Evolutionary conservation across 2,113 vertebrate genomes (phyloP).

Genomic region (Takifugu flavidus): DNA sequence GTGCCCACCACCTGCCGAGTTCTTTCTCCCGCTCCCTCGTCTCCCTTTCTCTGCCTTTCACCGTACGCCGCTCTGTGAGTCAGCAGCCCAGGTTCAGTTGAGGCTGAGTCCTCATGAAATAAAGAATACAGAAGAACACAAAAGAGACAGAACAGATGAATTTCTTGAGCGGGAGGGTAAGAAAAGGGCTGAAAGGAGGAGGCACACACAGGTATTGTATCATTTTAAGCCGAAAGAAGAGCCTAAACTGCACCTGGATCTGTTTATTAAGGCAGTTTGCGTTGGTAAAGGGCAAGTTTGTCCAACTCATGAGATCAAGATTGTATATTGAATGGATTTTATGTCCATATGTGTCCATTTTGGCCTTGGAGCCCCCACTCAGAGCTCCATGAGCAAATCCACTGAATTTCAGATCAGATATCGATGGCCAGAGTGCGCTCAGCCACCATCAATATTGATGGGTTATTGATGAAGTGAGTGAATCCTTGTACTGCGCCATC

Average conservation of each 20-base stretch:
- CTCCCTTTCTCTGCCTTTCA: constrained; percentile 65
- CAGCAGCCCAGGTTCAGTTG: constrained; percentile 65
- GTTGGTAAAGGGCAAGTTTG: constrained; percentile 11
- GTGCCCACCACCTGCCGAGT: constrained; percentile 76
- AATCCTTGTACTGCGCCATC: constrained; percentile 46
- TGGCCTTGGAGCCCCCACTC: constrained; percentile 35
- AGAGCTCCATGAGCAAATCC: constrained; percentile 28
- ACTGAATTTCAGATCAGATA: constrained; percentile 66
- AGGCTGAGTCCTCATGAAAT: constrained; percentile 46
- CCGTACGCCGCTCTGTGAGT: constrained; percentile 59
- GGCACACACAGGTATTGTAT: constrained; percentile 53
- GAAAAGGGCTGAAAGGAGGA: constrained; percentile 20
- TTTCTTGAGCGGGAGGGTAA: constrained; percentile 51
- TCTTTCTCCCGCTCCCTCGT: constrained; percentile 65
- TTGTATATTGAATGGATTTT: not conserved
- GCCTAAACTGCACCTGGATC: no score
- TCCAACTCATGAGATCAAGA: not conserved
- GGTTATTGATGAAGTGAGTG: constrained; percentile 69
- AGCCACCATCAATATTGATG: constrained; percentile 64
- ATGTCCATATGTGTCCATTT: not conserved
- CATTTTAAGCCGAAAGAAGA: constrained; percentile 1
- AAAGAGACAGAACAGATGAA: constrained; percentile 62
- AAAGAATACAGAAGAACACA: constrained; percentile 45
- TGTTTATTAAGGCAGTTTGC: not conserved
- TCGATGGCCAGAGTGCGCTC: constrained; percentile 51